phyloP scores from a whole-genome alignment of 1,140 invertebrate species.

The Bathynomus jamesi region DNA sequence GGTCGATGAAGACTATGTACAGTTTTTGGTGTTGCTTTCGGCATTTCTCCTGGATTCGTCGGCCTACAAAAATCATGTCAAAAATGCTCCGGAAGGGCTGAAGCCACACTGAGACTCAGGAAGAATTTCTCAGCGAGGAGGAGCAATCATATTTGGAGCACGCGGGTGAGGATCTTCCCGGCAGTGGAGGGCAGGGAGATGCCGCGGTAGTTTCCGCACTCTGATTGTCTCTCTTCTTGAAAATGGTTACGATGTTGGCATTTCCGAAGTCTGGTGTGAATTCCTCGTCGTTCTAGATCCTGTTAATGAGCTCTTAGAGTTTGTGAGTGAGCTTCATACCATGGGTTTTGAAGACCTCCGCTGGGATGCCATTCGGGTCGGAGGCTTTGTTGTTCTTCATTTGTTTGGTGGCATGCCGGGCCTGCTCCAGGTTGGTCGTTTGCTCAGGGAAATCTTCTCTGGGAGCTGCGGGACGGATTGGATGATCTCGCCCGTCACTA shows the following conservation, averaged over 20 bases:
- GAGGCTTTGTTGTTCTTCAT: not conserved
- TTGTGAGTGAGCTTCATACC: not conserved
- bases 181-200: not conserved
- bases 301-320: not conserved
- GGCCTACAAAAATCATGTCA: slow-evolving; percentile 8
- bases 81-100: not conserved
- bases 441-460: not conserved
- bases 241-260: not conserved
- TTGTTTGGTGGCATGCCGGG: not conserved
- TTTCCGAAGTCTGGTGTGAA: not conserved
- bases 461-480: not conserved
- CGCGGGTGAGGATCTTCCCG: not conserved
- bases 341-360: not conserved
- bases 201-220: slow-evolving; percentile 8
- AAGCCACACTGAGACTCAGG: slow-evolving; percentile 8
- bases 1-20: too few relatives aligned
- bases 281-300: not conserved
- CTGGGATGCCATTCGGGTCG: not conserved
- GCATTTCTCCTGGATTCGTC: too few relatives aligned
- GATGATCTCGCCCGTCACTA: not conserved
- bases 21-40: too few relatives aligned
- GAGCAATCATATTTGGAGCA: not conserved
- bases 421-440: not conserved
- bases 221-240: not conserved
- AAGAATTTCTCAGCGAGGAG: not conserved